Evolutionary conservation across 1,140 invertebrate genomes (phyloP).

Genomic region (Anoplophora glabripennis): DNA sequence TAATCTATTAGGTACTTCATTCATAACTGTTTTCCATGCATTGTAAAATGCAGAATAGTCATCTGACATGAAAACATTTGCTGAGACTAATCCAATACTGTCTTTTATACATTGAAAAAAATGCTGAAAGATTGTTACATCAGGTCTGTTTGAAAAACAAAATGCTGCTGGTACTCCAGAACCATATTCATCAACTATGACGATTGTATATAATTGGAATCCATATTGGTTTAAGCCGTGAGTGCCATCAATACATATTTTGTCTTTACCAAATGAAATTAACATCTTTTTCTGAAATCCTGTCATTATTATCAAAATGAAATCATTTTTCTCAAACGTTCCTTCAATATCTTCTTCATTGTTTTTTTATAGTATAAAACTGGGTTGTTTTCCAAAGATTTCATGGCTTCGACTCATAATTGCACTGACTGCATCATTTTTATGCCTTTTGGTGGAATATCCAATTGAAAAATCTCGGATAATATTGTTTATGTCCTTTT

Average conservation of each 20-base stretch:
- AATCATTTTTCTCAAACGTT: no score
- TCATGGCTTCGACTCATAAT: no score
- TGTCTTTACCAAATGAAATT: no score
- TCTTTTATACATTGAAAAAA: slow-evolving; percentile 12
- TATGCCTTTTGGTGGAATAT: no score
- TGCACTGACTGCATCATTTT: no score
- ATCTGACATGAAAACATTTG: slow-evolving; percentile 18
- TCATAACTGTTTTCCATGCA: slow-evolving; percentile 20
- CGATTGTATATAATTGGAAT: slow-evolving; percentile 14
- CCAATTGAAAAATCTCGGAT: no score
- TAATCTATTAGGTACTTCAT: slow-evolving; percentile 7
- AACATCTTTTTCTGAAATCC: no score
- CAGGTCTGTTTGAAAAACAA: slow-evolving; percentile 14
- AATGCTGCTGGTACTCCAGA: slow-evolving; percentile 14
- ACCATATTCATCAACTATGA: slow-evolving; percentile 19
- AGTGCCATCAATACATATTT: slow-evolving; percentile 21
- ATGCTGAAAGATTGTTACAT: slow-evolving; percentile 2
- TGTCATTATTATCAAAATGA: no score
- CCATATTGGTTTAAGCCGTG: slow-evolving; percentile 17
- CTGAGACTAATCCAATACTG: background rate
- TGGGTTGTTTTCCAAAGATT: no score
- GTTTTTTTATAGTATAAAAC: no score
- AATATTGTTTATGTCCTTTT: no score
- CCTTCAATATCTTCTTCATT: no score
- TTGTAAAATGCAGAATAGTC: slow-evolving; percentile 13